Conservation (phyloP, 2,888 invertebrate species). For the Metallyticus violacea region DNA sequence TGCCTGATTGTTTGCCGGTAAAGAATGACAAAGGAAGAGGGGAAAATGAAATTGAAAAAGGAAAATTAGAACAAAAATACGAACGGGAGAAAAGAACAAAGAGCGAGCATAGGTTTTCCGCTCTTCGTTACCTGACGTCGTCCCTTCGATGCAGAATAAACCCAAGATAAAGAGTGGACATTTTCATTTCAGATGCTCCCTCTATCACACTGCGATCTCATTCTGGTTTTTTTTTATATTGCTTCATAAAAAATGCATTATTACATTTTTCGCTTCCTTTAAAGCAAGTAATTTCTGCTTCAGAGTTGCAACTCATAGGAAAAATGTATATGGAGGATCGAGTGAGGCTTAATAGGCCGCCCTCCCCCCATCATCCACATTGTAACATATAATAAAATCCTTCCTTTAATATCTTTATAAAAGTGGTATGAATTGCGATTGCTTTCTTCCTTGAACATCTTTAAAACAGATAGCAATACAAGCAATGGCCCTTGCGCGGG, state of each 20-base stretch:
- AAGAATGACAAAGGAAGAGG: constrained; percentile 3
- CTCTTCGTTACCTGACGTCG: constrained; percentile 22
- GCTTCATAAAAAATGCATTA: neutral
- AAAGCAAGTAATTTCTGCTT: neutral
- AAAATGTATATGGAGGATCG: too few species aligned
- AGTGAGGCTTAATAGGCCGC: too few species aligned
- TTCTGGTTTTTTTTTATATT: neutral
- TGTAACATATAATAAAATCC: too few species aligned
- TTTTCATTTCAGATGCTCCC: constrained; percentile 24
- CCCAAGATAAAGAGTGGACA: constrained; percentile 22
- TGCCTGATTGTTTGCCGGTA: neutral
- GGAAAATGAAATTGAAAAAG: neutral
- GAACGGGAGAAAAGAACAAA: constrained; percentile 3
- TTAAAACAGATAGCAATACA: too few species aligned
- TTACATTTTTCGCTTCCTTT: neutral
- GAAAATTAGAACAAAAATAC: neutral
- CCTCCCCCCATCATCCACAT: too few species aligned
- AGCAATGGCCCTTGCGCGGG: too few species aligned
- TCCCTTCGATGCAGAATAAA: constrained; percentile 16
- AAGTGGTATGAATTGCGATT: too few species aligned
- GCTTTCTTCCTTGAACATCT: too few species aligned
- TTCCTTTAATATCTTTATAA: too few species aligned
- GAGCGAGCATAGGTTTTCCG: neutral
- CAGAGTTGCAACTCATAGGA: too few species aligned
- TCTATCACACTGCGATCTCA: neutral